These are phyloP conservation scores for Chaetophractus vellerosus DNA, from an alignment of 2,797 vertebrate species.

Conservation along the genomic window DNA sequence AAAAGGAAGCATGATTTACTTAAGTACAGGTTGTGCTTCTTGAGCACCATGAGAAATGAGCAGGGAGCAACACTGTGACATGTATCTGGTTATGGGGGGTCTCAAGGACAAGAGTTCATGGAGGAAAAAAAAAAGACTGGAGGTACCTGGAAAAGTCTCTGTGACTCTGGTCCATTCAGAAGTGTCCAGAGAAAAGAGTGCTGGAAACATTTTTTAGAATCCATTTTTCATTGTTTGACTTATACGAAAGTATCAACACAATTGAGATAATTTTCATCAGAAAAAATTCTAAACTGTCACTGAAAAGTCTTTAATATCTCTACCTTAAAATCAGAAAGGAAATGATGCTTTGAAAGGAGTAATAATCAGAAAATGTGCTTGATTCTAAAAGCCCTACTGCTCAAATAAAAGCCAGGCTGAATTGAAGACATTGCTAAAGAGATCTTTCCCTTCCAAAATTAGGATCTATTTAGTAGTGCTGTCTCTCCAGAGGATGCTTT, in stretches of 20 bases:
- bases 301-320: constrained; percentile 35
- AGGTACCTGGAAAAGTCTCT: neutral
- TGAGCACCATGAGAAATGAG: neutral
- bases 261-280: neutral
- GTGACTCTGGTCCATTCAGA: neutral
- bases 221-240: constrained; percentile 56
- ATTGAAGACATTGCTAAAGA: neutral
- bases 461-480: neutral
- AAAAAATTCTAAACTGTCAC: constrained; percentile 6
- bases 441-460: neutral
- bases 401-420: neutral
- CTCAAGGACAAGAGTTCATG: neutral
- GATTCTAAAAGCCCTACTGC: constrained; percentile 32
- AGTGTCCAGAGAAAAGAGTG: neutral
- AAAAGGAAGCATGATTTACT: constrained; percentile 59
- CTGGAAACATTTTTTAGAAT: neutral
- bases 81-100: neutral
- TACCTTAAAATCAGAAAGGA: constrained; percentile 65
- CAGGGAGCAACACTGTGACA: rapidly evolving
- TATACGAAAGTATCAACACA: neutral
- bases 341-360: constrained; percentile 56
- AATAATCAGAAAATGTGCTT: constrained; percentile 29
- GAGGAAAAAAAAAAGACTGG: neutral
- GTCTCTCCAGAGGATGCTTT: neutral
- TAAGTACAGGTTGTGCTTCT: constrained; percentile 27